Conservation (phyloP, 2,797 vertebrate genomes). For the Champsocephalus esox region DNA sequence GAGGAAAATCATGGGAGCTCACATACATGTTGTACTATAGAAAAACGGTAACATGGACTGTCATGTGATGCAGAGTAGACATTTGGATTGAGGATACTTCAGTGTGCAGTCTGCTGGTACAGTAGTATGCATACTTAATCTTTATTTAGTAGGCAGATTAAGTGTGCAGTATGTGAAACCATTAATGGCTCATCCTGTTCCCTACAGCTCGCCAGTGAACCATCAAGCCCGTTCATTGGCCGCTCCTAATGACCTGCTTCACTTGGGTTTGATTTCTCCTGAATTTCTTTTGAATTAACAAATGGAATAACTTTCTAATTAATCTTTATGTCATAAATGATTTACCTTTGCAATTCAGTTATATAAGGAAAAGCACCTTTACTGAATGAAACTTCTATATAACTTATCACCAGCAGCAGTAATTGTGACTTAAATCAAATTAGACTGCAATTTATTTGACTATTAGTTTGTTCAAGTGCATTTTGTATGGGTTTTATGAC, state of each 20-base stretch:
- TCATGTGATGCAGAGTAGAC: neutral
- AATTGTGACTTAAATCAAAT: neutral
- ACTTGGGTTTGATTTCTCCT: neutral
- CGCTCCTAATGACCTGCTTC: conserved; percentile 44
- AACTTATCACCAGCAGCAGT: neutral
- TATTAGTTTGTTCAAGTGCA: neutral
- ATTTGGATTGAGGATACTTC: neutral
- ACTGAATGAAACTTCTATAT: conserved; percentile 1
- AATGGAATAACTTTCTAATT: conserved; percentile 2
- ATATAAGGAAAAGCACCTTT: conserved; percentile 15
- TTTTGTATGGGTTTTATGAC: neutral
- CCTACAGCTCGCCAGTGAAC: conserved; percentile 79
- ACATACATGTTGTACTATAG: neutral
- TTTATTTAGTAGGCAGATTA: no score
- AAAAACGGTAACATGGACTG: neutral
- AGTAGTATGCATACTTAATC: no score
- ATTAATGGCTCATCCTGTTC: conserved; percentile 10
- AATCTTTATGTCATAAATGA: neutral
- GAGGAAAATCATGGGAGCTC: neutral
- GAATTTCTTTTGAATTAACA: conserved; percentile 7
- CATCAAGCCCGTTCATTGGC: conserved; percentile 55
- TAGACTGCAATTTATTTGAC: neutral
- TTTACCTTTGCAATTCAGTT: neutral
- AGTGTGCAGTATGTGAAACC: neutral
- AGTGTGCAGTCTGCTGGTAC: neutral